phyloP scores from a whole-genome alignment of 2,113 vertebrate genomes.

The Charina bottae region DNA sequence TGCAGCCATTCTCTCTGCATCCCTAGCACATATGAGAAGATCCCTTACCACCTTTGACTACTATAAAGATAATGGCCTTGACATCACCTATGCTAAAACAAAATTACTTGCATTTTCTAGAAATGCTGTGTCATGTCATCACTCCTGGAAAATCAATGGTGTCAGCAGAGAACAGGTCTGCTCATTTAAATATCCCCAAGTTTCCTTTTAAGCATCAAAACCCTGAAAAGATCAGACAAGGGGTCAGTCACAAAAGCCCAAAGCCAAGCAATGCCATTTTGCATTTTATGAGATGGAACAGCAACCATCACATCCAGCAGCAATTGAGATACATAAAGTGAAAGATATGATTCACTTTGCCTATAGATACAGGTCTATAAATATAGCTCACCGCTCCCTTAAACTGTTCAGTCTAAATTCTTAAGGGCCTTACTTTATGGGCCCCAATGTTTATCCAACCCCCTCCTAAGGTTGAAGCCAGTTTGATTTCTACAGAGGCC shows the following conservation, averaged over 20 bases:
- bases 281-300: too few relatives aligned
- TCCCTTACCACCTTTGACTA: neutral
- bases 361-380: too few relatives aligned
- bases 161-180: neutral
- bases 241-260: neutral
- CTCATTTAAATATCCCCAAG: neutral
- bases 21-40: neutral
- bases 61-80: neutral
- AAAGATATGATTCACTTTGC: too few relatives aligned
- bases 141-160: neutral
- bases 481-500: neutral
- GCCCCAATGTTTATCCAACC: neutral
- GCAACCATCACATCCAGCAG: too few relatives aligned
- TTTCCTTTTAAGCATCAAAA: neutral
- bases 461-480: neutral
- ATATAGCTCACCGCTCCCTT: too few relatives aligned
- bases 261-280: too few relatives aligned
- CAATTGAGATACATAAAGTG: too few relatives aligned
- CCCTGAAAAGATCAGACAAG: neutral
- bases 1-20: neutral
- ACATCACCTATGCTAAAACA: neutral
- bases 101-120: neutral
- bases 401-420: too few relatives aligned
- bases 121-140: neutral
- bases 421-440: neutral